phyloP scores from a whole-genome alignment of 2,113 vertebrate genomes.

The Pterocles orientalis region DNA sequence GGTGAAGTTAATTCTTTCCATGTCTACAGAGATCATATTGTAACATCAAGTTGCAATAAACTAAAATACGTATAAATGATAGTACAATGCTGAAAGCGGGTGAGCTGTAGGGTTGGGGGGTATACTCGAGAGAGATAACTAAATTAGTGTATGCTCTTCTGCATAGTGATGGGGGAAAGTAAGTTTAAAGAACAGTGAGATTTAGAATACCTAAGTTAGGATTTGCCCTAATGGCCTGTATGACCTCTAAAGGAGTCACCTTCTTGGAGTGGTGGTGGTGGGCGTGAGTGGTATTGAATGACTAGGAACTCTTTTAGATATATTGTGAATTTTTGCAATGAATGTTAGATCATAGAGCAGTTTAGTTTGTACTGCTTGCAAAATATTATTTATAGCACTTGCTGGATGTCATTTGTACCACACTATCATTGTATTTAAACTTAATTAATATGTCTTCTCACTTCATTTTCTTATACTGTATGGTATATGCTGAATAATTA shows the following conservation, averaged over 20 bases:
- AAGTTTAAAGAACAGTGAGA: background rate
- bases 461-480: background rate
- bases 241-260: background rate
- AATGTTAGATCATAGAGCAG: background rate
- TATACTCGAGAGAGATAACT: background rate
- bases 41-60: background rate
- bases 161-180: background rate
- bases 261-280: background rate
- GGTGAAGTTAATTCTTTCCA: background rate
- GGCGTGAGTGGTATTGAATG: background rate
- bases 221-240: background rate
- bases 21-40: background rate
- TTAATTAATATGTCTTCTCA: slow-evolving; percentile 3
- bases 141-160: background rate
- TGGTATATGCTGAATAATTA: background rate
- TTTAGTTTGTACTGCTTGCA: background rate
- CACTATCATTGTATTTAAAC: background rate
- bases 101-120: background rate
- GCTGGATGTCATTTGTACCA: background rate
- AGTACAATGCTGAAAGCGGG: background rate
- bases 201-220: background rate
- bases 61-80: background rate
- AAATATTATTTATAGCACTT: background rate
- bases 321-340: background rate
- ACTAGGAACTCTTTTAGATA: background rate